These are phyloP conservation scores for Pachycephala philippinensis DNA, from an alignment of 2,113 vertebrate genomes.

Conservation along the genomic window DNA sequence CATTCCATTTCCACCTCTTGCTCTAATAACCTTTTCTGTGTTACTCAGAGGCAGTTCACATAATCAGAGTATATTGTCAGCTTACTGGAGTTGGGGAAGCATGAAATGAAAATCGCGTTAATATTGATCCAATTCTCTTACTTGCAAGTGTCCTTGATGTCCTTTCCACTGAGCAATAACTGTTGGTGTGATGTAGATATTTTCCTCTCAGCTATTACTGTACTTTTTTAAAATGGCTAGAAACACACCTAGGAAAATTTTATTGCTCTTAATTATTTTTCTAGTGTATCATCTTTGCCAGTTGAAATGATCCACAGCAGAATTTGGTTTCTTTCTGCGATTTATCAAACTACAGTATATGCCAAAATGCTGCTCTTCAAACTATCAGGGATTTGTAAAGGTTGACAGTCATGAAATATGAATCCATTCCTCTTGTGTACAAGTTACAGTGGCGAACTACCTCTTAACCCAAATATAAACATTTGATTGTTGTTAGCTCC, in stretches of 20 bases:
- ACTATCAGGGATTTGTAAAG: slow-evolving; percentile 16
- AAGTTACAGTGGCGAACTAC: slow-evolving; percentile 17
- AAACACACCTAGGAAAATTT: slow-evolving; percentile 27
- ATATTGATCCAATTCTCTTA: slow-evolving; percentile 97
- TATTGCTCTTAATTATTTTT: slow-evolving; percentile 34
- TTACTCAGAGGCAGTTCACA: slow-evolving; percentile 80
- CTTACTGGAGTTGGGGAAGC: slow-evolving; percentile 95
- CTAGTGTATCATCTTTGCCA: not conserved
- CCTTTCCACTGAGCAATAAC: slow-evolving; percentile 74
- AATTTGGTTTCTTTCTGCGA: not conserved
- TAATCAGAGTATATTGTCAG: slow-evolving; percentile 91
- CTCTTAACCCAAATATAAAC: slow-evolving; percentile 28
- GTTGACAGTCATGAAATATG: slow-evolving; percentile 37
- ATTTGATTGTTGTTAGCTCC: not conserved
- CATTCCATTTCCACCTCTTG: slow-evolving; percentile 82
- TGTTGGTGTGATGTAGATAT: slow-evolving; percentile 72
- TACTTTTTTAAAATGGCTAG: slow-evolving; percentile 2
- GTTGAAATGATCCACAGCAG: not conserved
- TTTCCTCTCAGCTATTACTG: slow-evolving; percentile 48
- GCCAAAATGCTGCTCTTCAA: not conserved
- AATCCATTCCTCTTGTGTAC: slow-evolving; percentile 11
- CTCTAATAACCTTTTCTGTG: slow-evolving; percentile 87
- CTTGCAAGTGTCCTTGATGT: slow-evolving; percentile 90
- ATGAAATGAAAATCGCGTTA: slow-evolving; percentile 98
- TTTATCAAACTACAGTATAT: not conserved